Evolutionary conservation across 2,113 vertebrate genomes (phyloP).

Genomic region (Aleadryas rufinucha): DNA sequence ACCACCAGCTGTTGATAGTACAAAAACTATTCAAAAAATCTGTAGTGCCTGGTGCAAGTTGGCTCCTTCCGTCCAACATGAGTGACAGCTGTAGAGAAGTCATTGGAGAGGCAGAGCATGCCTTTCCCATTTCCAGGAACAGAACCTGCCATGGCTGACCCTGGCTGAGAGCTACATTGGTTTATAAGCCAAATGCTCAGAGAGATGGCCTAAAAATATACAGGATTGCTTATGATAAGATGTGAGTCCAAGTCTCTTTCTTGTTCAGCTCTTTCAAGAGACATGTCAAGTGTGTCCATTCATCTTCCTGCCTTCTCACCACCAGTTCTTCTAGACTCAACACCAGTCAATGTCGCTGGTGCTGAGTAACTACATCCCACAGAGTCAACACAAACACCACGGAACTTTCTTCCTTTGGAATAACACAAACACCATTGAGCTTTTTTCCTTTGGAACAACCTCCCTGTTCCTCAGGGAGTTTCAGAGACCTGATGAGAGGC

Average conservation of each 20-base stretch:
- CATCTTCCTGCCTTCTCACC: background rate
- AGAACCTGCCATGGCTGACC: background rate
- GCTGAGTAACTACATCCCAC: background rate
- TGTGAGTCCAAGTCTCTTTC: conserved; percentile 25
- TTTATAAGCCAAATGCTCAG: background rate
- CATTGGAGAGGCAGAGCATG: background rate
- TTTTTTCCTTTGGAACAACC: background rate
- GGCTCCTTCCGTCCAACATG: background rate
- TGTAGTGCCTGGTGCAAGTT: background rate
- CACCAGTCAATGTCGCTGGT: fast-evolving
- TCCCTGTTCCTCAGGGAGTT: background rate
- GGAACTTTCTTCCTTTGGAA: background rate
- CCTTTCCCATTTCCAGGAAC: conserved; percentile 44
- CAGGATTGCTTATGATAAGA: background rate
- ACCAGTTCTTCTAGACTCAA: background rate
- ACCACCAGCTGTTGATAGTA: conserved; percentile 11
- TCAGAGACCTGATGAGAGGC: background rate
- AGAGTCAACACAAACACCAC: background rate
- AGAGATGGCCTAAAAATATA: background rate
- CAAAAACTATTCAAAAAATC: conserved; percentile 43
- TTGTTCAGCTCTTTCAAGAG: background rate
- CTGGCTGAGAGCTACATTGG: background rate
- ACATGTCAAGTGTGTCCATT: background rate
- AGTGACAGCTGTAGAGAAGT: conserved; percentile 54
- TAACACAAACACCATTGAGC: background rate